phyloP scores from a whole-genome alignment of 2,113 vertebrate species.

The Odocoileus virginianus region DNA sequence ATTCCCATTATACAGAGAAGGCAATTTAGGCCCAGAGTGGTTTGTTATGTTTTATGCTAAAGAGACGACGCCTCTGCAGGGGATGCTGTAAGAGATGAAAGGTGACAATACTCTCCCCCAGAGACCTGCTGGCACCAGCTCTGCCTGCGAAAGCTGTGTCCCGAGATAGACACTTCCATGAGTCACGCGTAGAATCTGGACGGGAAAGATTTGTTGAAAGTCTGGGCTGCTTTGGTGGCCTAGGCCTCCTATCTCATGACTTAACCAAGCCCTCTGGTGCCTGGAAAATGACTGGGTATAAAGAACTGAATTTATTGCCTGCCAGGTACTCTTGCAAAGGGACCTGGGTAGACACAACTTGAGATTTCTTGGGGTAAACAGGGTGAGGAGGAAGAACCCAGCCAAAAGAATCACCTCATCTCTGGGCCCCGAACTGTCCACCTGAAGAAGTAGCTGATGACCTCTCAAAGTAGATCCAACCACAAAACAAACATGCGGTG shows the following conservation, averaged over 20 bases:
- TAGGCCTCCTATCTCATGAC: not conserved
- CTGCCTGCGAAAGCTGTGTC: not conserved
- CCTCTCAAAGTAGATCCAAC: not conserved
- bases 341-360: not conserved
- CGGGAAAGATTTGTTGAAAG: fast-evolving
- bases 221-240: not conserved
- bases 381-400: not conserved
- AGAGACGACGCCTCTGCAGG: fast-evolving
- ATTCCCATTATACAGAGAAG: not conserved
- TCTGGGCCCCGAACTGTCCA: not conserved
- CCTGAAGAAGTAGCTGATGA: not conserved
- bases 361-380: not conserved
- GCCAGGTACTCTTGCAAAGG: not conserved
- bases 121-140: not conserved
- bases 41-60: not conserved
- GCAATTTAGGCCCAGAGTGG: not conserved
- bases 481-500: not conserved
- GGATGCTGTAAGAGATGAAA: not conserved
- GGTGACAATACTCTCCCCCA: not conserved
- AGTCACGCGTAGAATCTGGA: fast-evolving
- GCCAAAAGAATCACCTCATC: not conserved
- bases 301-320: not conserved
- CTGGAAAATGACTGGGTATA: not conserved
- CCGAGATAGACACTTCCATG: fast-evolving
- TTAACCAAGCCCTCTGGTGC: not conserved